Conservation (phyloP, 2,888 invertebrate species). For the Oligia fasciuncula region DNA sequence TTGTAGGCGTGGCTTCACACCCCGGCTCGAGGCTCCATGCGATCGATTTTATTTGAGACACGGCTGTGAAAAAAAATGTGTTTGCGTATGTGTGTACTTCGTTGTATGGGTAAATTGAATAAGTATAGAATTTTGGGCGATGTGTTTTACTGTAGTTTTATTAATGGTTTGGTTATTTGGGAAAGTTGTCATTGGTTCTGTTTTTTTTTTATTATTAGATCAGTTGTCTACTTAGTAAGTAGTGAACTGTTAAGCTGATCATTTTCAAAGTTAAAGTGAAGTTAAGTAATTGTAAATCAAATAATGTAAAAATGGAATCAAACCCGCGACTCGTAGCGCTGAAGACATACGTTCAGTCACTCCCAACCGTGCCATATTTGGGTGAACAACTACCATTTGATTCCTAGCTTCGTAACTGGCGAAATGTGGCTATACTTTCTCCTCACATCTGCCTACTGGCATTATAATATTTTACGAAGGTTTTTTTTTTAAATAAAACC, state of each 20-base stretch:
- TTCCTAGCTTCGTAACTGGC: background rate
- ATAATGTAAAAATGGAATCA: background rate
- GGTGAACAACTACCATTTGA: background rate
- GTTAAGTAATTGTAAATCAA: too few species aligned
- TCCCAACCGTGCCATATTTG: background rate
- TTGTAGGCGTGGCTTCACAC: conserved; percentile 86
- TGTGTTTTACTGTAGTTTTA: background rate
- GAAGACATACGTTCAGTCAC: background rate
- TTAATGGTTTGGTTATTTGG: background rate
- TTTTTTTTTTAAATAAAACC: too few species aligned
- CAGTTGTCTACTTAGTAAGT: too few species aligned
- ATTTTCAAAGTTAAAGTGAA: background rate
- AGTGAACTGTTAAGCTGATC: background rate
- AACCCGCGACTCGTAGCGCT: background rate
- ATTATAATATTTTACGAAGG: too few species aligned
- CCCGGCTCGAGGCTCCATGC: conserved; percentile 73
- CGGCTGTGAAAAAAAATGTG: conserved; percentile 42
- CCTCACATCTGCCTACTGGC: background rate
- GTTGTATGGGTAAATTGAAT: background rate
- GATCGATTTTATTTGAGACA: conserved; percentile 77
- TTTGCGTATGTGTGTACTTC: conserved; percentile 1
- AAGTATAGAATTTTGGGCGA: background rate
- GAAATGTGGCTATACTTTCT: background rate
- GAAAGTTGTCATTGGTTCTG: too few species aligned
- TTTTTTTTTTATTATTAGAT: background rate